Conservation (phyloP, 2,113 vertebrate genomes). For the Paradisaea rubra region DNA sequence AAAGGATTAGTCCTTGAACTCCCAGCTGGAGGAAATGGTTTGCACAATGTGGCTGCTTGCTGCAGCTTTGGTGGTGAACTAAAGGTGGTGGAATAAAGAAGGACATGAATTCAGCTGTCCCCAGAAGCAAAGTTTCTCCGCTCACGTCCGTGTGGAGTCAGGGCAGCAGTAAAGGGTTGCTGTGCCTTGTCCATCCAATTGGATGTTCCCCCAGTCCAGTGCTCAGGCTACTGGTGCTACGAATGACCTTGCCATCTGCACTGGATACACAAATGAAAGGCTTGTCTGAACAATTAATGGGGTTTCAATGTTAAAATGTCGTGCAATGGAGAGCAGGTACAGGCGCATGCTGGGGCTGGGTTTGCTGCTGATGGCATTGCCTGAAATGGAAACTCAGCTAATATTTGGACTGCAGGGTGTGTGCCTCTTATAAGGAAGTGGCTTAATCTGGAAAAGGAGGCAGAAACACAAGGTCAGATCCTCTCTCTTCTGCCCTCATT, state of each 20-base stretch:
- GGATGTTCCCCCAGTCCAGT: background rate
- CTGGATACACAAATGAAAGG: background rate
- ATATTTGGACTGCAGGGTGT: slow-evolving; percentile 49
- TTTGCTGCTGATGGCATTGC: background rate
- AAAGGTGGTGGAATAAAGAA: background rate
- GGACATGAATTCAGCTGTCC: background rate
- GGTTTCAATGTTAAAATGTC: background rate
- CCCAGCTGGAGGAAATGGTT: background rate
- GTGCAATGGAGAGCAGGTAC: background rate
- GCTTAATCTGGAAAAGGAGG: slow-evolving; percentile 21
- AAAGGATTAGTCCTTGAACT: background rate
- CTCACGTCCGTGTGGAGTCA: fast-evolving
- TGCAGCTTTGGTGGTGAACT: background rate
- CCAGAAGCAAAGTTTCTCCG: background rate
- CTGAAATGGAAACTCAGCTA: slow-evolving; percentile 33
- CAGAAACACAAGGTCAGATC: slow-evolving; percentile 33
- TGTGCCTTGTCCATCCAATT: background rate
- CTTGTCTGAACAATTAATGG: background rate
- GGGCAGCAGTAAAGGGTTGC: background rate
- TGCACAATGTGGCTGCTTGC: fast-evolving
- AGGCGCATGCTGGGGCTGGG: background rate
- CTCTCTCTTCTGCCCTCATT: slow-evolving; percentile 6
- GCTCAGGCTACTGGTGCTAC: background rate
- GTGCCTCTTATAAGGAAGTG: slow-evolving; percentile 10
- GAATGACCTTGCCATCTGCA: background rate